Percentiles rank a stretch among this genome's conserved stretches.
Conservation (phyloP, 2,113 vertebrate species). For the Pan troglodytes region DNA sequence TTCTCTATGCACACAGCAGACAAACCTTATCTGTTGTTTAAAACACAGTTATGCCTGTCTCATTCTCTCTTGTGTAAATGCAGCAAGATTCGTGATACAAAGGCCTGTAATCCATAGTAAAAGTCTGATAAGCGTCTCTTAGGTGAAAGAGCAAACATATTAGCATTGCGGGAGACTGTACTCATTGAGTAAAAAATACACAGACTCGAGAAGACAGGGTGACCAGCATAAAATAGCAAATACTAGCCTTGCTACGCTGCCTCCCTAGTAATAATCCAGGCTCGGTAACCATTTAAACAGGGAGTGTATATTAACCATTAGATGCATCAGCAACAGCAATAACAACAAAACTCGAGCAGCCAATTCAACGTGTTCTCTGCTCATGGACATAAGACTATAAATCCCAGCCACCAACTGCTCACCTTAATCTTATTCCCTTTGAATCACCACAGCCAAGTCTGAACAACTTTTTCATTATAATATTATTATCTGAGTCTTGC, state of each 20-base stretch:
- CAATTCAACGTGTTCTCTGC: background rate
- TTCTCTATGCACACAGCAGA: background rate
- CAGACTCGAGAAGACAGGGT: background rate
- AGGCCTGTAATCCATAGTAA: background rate
- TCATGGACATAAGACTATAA: background rate
- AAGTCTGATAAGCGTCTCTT: conserved; percentile 47
- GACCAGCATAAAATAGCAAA: background rate
- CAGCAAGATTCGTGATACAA: conserved; percentile 15
- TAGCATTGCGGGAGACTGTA: conserved; percentile 19
- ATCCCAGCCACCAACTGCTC: background rate
- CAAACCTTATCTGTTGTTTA: conserved; percentile 64
- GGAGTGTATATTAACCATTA: background rate
- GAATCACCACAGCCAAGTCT: background rate
- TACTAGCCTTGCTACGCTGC: background rate
- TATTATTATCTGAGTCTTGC: background rate
- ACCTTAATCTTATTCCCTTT: background rate
- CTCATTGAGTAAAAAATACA: background rate
- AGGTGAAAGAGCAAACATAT: conserved; percentile 31
- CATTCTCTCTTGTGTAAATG: background rate
- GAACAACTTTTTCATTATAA: background rate
- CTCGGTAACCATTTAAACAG: background rate
- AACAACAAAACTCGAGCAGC: background rate
- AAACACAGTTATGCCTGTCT: conserved; percentile 26
- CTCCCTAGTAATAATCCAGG: background rate
- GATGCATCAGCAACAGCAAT: background rate